Conservation (phyloP, 2,888 invertebrate species). For the Sipha maydis region DNA sequence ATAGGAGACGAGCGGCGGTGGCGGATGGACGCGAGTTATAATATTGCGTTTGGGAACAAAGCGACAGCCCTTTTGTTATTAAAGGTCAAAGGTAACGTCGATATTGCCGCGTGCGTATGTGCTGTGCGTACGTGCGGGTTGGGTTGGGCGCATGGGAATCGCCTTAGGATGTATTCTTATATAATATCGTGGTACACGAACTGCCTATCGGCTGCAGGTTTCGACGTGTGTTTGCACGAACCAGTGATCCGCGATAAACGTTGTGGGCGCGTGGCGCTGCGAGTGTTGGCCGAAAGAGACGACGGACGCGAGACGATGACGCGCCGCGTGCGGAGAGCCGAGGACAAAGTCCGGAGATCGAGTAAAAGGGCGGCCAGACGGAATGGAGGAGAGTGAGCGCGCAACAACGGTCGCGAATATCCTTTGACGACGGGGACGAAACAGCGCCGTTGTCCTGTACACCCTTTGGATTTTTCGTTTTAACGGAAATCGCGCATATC, state of each 20-base stretch:
- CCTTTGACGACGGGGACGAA: conserved; percentile 31
- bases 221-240: conserved; percentile 31
- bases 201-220: not conserved
- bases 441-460: not conserved
- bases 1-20: too few relatives aligned
- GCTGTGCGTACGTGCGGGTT: not conserved
- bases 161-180: not conserved
- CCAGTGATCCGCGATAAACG: not conserved
- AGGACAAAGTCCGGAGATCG: not conserved
- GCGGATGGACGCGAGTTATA: too few relatives aligned
- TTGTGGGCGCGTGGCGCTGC: not conserved
- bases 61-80: conserved; percentile 20
- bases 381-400: not conserved
- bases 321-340: too few relatives aligned
- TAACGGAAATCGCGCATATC: conserved; percentile 40
- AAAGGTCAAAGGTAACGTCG: not conserved
- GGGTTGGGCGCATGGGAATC: not conserved
- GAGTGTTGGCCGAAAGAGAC: not conserved
- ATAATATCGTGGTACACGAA: not conserved
- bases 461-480: conserved; percentile 39
- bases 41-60: conserved; percentile 14
- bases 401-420: not conserved
- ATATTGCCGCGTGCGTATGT: not conserved
- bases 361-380: not conserved
- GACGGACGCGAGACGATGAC: too few relatives aligned